Conservation (phyloP, 2,888 invertebrate species). For the Ormyrus pomaceus region DNA sequence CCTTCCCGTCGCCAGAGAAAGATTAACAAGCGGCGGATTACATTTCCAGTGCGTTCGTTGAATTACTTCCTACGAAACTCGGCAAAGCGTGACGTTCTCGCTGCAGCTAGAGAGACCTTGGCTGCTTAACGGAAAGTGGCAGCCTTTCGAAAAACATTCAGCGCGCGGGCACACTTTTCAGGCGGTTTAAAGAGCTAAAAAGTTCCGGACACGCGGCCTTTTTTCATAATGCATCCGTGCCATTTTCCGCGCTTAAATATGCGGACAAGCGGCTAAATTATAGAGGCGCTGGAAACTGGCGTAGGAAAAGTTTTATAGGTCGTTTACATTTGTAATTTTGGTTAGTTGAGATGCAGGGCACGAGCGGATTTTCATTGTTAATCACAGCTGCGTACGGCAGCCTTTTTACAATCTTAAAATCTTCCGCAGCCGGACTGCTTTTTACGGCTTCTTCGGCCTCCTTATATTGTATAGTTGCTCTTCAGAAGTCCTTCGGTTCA, state of each 20-base stretch:
- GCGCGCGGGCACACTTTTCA: not conserved
- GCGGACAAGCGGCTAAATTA: too few species aligned
- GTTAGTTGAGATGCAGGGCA: not conserved
- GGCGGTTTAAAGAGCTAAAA: too few species aligned
- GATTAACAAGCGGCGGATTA: constrained; percentile 25
- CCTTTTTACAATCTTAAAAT: constrained; percentile 36
- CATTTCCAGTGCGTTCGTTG: constrained; percentile 1
- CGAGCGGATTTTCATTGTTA: constrained; percentile 28
- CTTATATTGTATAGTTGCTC: not conserved
- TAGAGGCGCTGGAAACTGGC: too few species aligned
- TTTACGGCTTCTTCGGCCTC: constrained; percentile 42
- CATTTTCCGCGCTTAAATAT: too few species aligned
- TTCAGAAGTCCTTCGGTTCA: constrained; percentile 11
- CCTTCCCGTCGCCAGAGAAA: constrained; percentile 7
- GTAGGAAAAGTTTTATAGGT: too few species aligned
- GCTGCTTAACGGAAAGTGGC: constrained; percentile 19
- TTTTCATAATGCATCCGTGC: too few species aligned
- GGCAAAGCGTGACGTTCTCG: constrained; percentile 19
- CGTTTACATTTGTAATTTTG: not conserved
- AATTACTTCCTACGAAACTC: constrained; percentile 38
- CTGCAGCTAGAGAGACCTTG: constrained; percentile 28
- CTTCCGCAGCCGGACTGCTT: constrained; percentile 11
- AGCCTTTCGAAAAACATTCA: constrained; percentile 11
- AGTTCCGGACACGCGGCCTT: too few species aligned
- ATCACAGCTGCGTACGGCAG: not conserved